Evolutionary conservation across 2,113 vertebrate genomes (phyloP).

Genomic region (Poeciliopsis occidentalis): DNA sequence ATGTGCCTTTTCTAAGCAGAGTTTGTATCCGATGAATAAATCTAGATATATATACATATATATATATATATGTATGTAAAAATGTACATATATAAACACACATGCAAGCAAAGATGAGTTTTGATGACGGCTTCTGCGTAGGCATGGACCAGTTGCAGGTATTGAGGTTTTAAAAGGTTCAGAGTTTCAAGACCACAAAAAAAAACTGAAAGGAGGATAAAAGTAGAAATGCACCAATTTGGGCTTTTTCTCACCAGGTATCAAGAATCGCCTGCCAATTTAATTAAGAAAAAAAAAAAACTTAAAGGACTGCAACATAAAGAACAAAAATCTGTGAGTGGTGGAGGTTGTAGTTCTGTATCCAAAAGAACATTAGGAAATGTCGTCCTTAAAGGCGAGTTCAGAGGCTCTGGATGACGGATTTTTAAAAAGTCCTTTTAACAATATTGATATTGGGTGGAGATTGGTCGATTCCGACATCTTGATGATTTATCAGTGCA

Average conservation of each 20-base stretch:
- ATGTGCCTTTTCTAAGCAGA: slow-evolving; percentile 66
- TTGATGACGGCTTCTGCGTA: neutral
- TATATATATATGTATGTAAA: too few species aligned
- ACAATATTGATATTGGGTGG: too few species aligned
- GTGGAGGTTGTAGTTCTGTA: neutral
- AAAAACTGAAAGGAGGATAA: neutral
- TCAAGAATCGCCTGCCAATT: neutral
- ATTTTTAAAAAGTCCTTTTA: too few species aligned
- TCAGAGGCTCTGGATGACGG: neutral
- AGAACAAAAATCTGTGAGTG: neutral
- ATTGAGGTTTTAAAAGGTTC: neutral
- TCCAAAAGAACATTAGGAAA: neutral
- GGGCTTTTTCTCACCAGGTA: neutral
- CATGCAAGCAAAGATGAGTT: too few species aligned
- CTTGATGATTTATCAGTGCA: neutral
- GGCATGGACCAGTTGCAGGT: neutral
- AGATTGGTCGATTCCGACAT: neutral
- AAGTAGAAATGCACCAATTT: neutral
- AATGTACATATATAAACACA: too few species aligned
- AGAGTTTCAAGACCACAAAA: neutral
- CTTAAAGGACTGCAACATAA: neutral
- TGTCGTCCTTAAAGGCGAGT: neutral
- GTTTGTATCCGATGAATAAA: slow-evolving; percentile 47
- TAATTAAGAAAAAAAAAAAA: too few species aligned
- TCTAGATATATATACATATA: too few species aligned